Conservation (phyloP, 1,140 invertebrate species). For the Caligus rogercresseyi region DNA sequence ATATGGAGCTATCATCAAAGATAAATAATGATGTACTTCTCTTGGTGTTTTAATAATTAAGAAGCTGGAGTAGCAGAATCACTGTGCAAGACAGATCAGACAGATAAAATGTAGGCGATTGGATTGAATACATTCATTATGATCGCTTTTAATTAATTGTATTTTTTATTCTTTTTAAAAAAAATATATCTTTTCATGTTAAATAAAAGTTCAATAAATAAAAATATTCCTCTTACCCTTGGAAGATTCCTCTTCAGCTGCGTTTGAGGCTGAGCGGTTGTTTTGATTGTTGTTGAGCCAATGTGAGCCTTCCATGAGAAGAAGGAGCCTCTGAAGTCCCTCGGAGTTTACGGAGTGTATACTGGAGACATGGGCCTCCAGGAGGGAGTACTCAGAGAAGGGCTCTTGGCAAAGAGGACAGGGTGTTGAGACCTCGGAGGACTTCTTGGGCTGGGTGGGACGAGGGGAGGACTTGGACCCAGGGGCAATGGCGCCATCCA, state of each 20-base stretch:
- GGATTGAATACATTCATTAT: too few relatives aligned
- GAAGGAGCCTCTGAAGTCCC: conserved; percentile 69
- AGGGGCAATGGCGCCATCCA: background rate
- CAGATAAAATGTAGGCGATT: too few relatives aligned
- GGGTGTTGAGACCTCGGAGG: conserved; percentile 3
- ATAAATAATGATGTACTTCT: too few relatives aligned
- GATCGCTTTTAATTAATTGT: too few relatives aligned
- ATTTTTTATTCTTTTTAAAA: too few relatives aligned
- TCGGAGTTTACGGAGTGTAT: conserved; percentile 84
- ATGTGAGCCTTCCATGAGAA: conserved; percentile 50
- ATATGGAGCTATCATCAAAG: too few relatives aligned
- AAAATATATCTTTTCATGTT: too few relatives aligned
- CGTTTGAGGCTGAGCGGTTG: background rate
- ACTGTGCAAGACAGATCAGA: too few relatives aligned
- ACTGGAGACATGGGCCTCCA: conserved; percentile 78
- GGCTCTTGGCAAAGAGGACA: conserved; percentile 83
- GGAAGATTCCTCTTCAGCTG: background rate
- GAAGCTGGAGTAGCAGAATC: too few relatives aligned
- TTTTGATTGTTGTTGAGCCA: conserved; percentile 26
- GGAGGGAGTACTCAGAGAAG: conserved; percentile 52
- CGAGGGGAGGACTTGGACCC: background rate
- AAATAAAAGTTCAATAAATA: background rate
- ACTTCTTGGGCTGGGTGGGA: background rate
- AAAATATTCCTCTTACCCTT: background rate
- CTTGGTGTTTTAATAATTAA: too few relatives aligned